Base-by-base conservation (phyloP, 2,888 invertebrate species). In the Lasius platythorax region DNA sequence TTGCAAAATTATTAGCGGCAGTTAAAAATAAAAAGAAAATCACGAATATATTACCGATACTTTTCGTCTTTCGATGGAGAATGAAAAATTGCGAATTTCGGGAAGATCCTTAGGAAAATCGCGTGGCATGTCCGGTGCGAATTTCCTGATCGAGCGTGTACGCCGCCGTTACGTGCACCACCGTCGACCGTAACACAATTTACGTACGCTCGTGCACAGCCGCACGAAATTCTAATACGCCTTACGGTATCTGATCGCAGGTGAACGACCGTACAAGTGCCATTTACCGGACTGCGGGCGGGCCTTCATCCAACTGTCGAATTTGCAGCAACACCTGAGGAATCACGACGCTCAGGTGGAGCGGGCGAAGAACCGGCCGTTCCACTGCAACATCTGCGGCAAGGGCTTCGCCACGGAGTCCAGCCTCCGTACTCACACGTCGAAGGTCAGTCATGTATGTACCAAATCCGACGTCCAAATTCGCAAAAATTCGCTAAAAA, bases 311-410 rank as follows among this genome's bases (percentile, higher is more conserved):
- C 99, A 99, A 96, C 96, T 99, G 92, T 99, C 99, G 83, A 99
- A 99, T 95, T 97, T 99, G 15, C 99, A 99, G 95, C 99, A 99
- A 95, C 99, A 99, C 95, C 97, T 99, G 89, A 96, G 99, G 90
- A 99, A 99, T 96, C 99, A 99, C 95, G 99, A 99, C 95, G 98
- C 99, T 84, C 99, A 99, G 95, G 98, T 98, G 90, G 98, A 99
- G 94, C 96, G 99, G 91, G 98, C 99, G 94, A 99, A 99, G 95
- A 99, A 98, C 96, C 96, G 99, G 87, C 99, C 99, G 78, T 99
- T 98, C 95, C 98, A 99, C 94, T 99, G 99, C 95, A 98, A 98
- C 95, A 98, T 99, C 92, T 99, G 99, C 95, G 99, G 99, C 83
- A 98, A 99, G 94, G 98, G 99, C 66, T 99, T 99, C 95, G 99